phyloP scores from a whole-genome alignment of 1,140 invertebrate species.

The Drosophila subpulchrella region DNA sequence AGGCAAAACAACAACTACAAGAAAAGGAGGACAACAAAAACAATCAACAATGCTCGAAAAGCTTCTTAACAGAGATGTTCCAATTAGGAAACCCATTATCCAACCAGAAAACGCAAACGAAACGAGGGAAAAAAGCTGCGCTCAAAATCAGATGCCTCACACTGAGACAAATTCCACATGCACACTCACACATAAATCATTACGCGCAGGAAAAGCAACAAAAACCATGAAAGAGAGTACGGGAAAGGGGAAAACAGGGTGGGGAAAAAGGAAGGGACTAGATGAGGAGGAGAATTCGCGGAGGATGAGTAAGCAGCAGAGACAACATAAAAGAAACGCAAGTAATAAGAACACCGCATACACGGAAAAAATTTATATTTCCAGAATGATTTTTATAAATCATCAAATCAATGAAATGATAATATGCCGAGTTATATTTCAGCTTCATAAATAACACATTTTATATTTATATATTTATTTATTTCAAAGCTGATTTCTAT shows the following conservation, averaged over 20 bases:
- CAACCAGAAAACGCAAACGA: slow-evolving; percentile 44
- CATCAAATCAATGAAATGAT: too few species aligned
- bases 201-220: slow-evolving; percentile 48
- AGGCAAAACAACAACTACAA: not conserved
- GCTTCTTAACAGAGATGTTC: slow-evolving; percentile 47
- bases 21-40: slow-evolving; percentile 38
- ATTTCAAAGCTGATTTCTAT: too few species aligned
- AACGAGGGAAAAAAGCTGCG: slow-evolving; percentile 52
- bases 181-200: slow-evolving; percentile 61
- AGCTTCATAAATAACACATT: not conserved
- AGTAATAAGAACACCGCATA: slow-evolving; percentile 49
- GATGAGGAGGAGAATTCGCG: slow-evolving; percentile 22
- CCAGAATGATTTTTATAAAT: not conserved
- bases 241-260: slow-evolving; percentile 1
- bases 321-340: slow-evolving; percentile 35
- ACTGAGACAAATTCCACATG: slow-evolving; percentile 14
- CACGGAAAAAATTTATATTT: not conserved
- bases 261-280: slow-evolving; percentile 15
- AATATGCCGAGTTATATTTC: too few species aligned
- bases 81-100: slow-evolving; percentile 60
- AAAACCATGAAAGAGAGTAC: slow-evolving; percentile 17
- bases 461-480: not conserved
- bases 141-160: slow-evolving; percentile 70
- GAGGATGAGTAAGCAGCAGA: slow-evolving; percentile 25
- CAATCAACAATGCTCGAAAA: slow-evolving; percentile 39